Evolutionary conservation across 2,113 vertebrate species (phyloP).

Genomic region (Sapayoa aenigma): DNA sequence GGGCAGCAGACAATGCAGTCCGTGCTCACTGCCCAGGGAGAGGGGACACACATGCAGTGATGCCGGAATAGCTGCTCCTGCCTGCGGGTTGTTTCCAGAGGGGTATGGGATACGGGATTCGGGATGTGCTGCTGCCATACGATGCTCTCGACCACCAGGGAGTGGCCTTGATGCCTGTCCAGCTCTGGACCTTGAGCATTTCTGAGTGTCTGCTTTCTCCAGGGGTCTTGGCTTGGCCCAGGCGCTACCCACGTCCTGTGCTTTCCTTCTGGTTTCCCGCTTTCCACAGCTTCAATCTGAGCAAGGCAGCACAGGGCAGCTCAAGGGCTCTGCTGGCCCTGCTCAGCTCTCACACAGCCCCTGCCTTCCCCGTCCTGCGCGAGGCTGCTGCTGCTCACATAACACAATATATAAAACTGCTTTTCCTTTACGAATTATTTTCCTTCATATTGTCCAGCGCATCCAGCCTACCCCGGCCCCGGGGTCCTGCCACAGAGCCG

Average conservation of each 20-base stretch:
- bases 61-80: accelerated
- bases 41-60: accelerated
- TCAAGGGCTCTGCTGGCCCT: too few species aligned
- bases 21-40: accelerated
- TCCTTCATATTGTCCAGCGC: not conserved
- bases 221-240: not conserved
- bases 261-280: not conserved
- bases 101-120: too few species aligned
- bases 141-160: not conserved
- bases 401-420: not conserved
- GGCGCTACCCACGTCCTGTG: not conserved
- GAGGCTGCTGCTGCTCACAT: not conserved
- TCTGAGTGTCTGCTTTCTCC: not conserved
- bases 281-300: not conserved
- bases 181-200: not conserved
- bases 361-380: not conserved
- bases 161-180: not conserved
- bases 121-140: not conserved
- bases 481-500: not conserved
- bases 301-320: too few species aligned
- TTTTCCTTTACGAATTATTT: not conserved
- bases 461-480: not conserved
- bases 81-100: not conserved
- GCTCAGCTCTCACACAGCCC: not conserved
- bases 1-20: not conserved